A percentile compares a stretch with the other conserved stretches of the same genome.
Conservation (phyloP, 2,888 invertebrate genomes). For the Drosophila fulvimacula region DNA sequence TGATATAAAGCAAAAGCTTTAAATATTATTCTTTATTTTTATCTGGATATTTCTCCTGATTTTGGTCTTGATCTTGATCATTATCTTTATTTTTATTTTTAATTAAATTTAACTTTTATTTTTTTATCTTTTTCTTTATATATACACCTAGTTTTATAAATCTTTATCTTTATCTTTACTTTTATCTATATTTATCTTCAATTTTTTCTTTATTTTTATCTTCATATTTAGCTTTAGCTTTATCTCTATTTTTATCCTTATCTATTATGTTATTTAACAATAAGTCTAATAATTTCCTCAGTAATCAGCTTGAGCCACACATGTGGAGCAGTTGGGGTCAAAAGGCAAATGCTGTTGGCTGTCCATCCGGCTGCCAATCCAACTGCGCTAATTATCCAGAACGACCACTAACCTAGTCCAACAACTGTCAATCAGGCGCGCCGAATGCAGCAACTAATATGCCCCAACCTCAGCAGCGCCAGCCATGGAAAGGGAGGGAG, state of each 20-base stretch:
- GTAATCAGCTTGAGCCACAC: neutral
- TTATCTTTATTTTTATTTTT: no score
- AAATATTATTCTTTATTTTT: no score
- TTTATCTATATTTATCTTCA: no score
- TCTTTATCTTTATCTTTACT: no score
- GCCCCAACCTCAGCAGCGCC: conserved; percentile 27
- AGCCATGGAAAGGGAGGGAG: neutral
- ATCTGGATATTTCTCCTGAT: no score
- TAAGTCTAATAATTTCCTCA: neutral
- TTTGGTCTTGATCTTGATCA: no score
- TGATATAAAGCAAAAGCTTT: no score
- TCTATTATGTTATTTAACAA: no score
- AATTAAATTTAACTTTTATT: no score
- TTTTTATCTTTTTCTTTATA: no score
- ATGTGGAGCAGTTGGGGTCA: neutral
- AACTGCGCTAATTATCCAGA: conserved; percentile 39
- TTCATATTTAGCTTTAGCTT: neutral
- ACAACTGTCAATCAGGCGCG: conserved; percentile 46
- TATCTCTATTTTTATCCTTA: neutral
- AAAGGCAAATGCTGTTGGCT: conserved; percentile 42
- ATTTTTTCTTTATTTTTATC: no score
- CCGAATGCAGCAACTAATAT: conserved; percentile 44
- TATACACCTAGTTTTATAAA: no score
- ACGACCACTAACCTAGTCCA: conserved; percentile 21
- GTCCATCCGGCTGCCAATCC: conserved; percentile 51